Conservation (phyloP, 2,888 invertebrate species). For the Hipparchia sbordonii region DNA sequence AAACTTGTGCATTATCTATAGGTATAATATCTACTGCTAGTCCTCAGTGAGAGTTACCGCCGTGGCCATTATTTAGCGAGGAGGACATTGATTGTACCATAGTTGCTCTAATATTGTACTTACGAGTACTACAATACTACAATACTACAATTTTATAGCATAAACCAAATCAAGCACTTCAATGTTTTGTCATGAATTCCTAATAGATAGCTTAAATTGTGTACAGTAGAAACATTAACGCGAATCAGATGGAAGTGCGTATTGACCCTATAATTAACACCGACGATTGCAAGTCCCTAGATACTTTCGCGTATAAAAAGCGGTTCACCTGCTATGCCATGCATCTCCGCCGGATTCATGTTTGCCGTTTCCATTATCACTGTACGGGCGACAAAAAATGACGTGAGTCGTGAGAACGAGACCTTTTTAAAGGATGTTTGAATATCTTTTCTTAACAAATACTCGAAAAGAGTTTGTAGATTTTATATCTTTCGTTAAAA, state of each 20-base stretch:
- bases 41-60: too few relatives aligned
- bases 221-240: background rate
- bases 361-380: conserved; percentile 49
- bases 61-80: too few relatives aligned
- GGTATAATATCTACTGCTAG: too few relatives aligned
- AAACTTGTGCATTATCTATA: too few relatives aligned
- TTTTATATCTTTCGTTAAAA: background rate
- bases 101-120: too few relatives aligned
- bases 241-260: conserved; percentile 57
- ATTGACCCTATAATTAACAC: conserved; percentile 66
- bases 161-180: background rate
- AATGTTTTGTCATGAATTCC: background rate
- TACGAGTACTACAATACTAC: too few relatives aligned
- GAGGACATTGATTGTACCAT: too few relatives aligned
- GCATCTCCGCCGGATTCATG: conserved; percentile 55
- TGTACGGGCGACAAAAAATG: conserved; percentile 32
- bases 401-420: conserved; percentile 4
- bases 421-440: conserved; percentile 11
- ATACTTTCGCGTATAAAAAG: conserved; percentile 72
- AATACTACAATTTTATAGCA: too few relatives aligned
- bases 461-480: background rate
- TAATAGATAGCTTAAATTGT: background rate
- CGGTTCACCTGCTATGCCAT: conserved; percentile 66
- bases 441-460: background rate
- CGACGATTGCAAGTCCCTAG: conserved; percentile 57